phyloP scores from a whole-genome alignment of 2,888 invertebrate species.

The Drosophila eohydei region DNA sequence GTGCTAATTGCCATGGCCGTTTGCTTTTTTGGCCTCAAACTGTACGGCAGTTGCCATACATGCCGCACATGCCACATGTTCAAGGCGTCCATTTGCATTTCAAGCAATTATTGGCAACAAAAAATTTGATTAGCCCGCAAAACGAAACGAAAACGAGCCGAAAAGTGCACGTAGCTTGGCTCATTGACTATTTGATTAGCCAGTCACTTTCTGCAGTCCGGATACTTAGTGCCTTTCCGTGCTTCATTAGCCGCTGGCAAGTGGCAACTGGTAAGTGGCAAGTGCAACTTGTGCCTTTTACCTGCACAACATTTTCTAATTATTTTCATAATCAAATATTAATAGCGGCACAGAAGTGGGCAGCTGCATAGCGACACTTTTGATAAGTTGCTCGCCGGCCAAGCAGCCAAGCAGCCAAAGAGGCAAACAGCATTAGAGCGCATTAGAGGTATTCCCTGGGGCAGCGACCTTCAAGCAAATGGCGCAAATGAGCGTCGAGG shows the following conservation, averaged over 20 bases:
- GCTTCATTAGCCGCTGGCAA: conserved; percentile 47
- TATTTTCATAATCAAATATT: conserved; percentile 73
- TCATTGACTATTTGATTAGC: conserved; percentile 68
- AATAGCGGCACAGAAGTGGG: conserved; percentile 49
- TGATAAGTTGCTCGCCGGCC: conserved; percentile 39
- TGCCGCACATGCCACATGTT: conserved; percentile 23
- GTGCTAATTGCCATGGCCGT: conserved; percentile 77
- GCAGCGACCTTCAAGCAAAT: conserved; percentile 55
- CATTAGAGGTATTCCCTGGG: conserved; percentile 74
- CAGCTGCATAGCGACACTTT: conserved; percentile 67
- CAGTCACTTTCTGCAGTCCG: conserved; percentile 16
- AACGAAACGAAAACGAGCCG: conserved; percentile 40
- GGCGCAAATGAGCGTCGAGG: conserved; percentile 62
- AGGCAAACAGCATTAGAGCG: conserved; percentile 78
- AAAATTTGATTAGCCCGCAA: conserved; percentile 69
- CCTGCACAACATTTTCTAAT: conserved; percentile 57
- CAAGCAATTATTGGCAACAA: conserved; percentile 74
- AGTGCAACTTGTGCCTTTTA: conserved; percentile 19
- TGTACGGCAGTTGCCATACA: conserved; percentile 22
- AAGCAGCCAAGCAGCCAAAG: conserved; percentile 52
- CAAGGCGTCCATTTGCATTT: conserved; percentile 77
- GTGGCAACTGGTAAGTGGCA: conserved; percentile 1
- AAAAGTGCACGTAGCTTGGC: conserved; percentile 49
- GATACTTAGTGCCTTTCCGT: conserved; percentile 17
- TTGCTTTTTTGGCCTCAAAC: conserved; percentile 59